Evolutionary conservation across 2,888 invertebrate species (phyloP).

Genomic region (Leptinotarsa tumamoca): DNA sequence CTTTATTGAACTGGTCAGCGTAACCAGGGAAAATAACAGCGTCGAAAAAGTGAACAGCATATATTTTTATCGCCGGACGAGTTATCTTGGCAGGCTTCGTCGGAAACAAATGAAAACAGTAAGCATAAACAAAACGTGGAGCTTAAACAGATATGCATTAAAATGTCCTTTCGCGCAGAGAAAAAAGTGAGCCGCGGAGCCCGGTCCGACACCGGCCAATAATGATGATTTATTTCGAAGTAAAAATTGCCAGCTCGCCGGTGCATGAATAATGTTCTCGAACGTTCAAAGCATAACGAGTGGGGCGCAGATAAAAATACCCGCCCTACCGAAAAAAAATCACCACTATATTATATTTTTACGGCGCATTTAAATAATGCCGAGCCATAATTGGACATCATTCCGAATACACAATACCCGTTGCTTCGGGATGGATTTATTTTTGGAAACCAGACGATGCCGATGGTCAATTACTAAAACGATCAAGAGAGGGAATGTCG

Average conservation of each 20-base stretch:
- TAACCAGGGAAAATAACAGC: neutral
- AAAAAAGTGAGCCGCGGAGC: constrained; percentile 44
- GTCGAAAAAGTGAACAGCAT: constrained; percentile 19
- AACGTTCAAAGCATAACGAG: constrained; percentile 65
- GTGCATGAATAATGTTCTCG: constrained; percentile 70
- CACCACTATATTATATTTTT: constrained; percentile 65
- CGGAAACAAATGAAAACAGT: constrained; percentile 59
- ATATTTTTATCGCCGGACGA: constrained; percentile 10
- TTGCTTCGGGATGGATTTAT: constrained; percentile 41
- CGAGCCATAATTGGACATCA: constrained; percentile 56
- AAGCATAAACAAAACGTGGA: constrained; percentile 62
- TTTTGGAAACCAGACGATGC: constrained; percentile 36
- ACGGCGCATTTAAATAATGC: constrained; percentile 61
- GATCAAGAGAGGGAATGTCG: neutral
- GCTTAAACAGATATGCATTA: constrained; percentile 46
- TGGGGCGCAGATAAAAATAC: constrained; percentile 62
- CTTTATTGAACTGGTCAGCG: neutral
- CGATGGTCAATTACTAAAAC: constrained; percentile 17
- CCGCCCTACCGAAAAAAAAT: constrained; percentile 57
- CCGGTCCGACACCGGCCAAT: constrained; percentile 66
- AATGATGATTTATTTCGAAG: constrained; percentile 72
- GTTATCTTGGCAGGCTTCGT: constrained; percentile 55
- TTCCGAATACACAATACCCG: constrained; percentile 49
- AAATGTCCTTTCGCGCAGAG: constrained; percentile 46
- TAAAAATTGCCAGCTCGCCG: constrained; percentile 71